Evolutionary conservation across 2,888 invertebrate species (phyloP), one percentile per base, ranked within the genome.

Genomic region (Campoplex nolae): DNA sequence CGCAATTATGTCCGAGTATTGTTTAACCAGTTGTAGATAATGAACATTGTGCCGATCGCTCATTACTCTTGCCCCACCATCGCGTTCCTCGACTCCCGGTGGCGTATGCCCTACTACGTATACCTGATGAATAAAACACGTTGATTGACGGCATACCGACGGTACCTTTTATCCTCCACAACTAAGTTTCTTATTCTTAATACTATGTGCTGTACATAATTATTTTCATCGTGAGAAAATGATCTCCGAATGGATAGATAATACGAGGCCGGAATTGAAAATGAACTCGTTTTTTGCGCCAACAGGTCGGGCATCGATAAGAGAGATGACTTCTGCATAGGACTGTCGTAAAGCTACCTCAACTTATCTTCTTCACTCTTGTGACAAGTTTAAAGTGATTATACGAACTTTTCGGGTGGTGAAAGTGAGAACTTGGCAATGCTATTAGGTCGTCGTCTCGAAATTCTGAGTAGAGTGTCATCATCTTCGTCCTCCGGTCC

Each of bases 61-160:
- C 94, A 96, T 97, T 74, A 96, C 95, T 93, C 90, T 95, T 95
- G 89, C 96, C 84, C 97, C 97, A 89, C 97, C 96, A 90, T 97
- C 96, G 48, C 97, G 96, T 90, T 98, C 98, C 93, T 98, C 97
- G 7, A 97, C 97, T 23, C 98, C 98, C 0, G 98, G 98, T 0
- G 98, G 97, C 89, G 98, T 97, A 93, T 98, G 98, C 0, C 98
- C 98, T 54, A 98, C 97, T 89, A 98, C 96, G 94, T 98, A 98
- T 42, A 98, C 98, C 98, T 98, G 95, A 65, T 73, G 76, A 48
- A 54, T 42, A 13, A 70, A 28, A 77, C 23, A 23, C 45, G 73
- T 84, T 54, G 28, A 74, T 38, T 45, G 42, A 16, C 35, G 42
- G 16, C 11, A 38, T 38, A 6, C 48, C 2, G 4, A 18, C 51